Percentiles rank a stretch among this genome's conserved stretches.
phyloP scores from a whole-genome alignment of 2,888 invertebrate genomes.

The Dryocosmus kuriphilus region DNA sequence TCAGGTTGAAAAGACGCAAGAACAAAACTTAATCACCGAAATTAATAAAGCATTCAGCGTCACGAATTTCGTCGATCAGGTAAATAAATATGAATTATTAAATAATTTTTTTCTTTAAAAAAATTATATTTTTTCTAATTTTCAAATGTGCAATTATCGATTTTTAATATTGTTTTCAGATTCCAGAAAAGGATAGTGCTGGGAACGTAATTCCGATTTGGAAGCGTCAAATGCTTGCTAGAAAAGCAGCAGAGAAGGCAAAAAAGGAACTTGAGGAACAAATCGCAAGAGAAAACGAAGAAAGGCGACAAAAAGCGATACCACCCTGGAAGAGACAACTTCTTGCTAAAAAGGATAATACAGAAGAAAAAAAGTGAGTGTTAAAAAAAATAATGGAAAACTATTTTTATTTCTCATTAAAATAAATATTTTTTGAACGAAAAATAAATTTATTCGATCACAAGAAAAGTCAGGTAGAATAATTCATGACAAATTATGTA shows the following conservation, averaged over 20 bases:
- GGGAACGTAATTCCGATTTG: constrained; percentile 95
- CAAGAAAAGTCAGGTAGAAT: too few species aligned
- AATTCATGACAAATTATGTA: too few species aligned
- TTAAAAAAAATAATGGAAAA: not conserved
- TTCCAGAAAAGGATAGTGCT: constrained; percentile 92
- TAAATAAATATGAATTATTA: constrained; percentile 76
- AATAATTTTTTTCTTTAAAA: not conserved
- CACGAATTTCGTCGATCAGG: constrained; percentile 94
- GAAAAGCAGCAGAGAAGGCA: constrained; percentile 95
- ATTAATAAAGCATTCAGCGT: constrained; percentile 91
- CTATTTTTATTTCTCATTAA: not conserved
- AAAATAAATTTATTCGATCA: not conserved
- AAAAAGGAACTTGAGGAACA: constrained; percentile 93
- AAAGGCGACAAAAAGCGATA: constrained; percentile 90
- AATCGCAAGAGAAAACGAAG: constrained; percentile 90
- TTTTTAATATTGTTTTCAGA: constrained; percentile 80
- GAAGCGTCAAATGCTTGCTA: constrained; percentile 97
- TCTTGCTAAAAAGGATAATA: constrained; percentile 89
- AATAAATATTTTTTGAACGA: not conserved
- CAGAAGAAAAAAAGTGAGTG: constrained; percentile 87
- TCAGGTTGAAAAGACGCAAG: constrained; percentile 89
- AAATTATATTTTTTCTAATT: not conserved
- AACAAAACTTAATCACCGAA: constrained; percentile 90
- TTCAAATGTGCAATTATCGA: not conserved
- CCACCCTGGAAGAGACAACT: constrained; percentile 97